Percentiles rank a stretch among this genome's conserved stretches.
These are phyloP conservation scores for Melanotaenia boesemani DNA, from an alignment of 2,797 vertebrate genomes.

Conservation along the genomic window DNA sequence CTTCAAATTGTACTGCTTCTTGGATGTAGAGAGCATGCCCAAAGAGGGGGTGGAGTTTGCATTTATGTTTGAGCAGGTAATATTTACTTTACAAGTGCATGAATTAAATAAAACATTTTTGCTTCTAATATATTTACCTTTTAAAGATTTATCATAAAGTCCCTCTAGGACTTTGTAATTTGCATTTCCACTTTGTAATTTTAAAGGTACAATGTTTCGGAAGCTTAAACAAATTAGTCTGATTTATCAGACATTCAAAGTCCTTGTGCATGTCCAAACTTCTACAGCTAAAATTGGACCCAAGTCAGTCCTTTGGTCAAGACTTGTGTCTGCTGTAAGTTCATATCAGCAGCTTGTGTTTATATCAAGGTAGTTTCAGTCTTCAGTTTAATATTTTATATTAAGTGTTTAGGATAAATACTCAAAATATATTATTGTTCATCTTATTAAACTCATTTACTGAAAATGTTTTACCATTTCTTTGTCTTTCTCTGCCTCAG, in stretches of 20 bases:
- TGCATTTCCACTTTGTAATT: neutral
- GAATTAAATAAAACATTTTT: neutral
- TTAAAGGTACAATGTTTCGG: neutral
- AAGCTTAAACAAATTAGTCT: neutral
- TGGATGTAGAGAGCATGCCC: conserved; percentile 93
- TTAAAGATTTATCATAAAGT: neutral
- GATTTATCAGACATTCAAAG: neutral
- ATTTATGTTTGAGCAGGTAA: conserved; percentile 97
- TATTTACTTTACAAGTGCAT: neutral
- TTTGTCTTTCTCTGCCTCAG: conserved; percentile 67
- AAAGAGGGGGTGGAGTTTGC: conserved; percentile 95
- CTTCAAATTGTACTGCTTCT: conserved; percentile 96
- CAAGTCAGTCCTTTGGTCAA: neutral
- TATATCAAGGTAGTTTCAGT: neutral
- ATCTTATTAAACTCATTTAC: neutral
- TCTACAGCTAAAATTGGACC: neutral
- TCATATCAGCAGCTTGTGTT: neutral
- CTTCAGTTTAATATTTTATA: neutral
- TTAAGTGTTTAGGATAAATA: neutral
- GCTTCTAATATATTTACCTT: neutral
- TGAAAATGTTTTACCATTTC: neutral
- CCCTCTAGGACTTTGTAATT: neutral
- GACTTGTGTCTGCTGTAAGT: too few species aligned
- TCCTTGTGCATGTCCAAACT: neutral
- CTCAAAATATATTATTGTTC: neutral